Evolutionary conservation across 2,888 invertebrate genomes (phyloP), one percentile per base, ranked within the genome.

Genomic region (Lasioglossum malachurum): DNA sequence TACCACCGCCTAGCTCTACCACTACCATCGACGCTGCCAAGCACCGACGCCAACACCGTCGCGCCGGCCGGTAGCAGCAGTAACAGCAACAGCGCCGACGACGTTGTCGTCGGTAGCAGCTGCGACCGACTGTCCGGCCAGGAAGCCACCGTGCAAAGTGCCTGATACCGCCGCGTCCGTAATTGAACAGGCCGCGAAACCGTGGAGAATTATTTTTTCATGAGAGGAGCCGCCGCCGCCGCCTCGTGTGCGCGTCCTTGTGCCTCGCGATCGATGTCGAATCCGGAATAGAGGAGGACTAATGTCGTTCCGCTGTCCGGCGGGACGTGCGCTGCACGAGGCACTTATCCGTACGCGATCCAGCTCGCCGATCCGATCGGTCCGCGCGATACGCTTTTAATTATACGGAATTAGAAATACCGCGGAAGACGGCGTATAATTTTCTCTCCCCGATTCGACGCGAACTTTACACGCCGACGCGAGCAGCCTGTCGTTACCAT

Each of bases 161-260:
- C 69, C 80, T 78, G 89, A 87, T 84, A 83, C 81, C 75, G 41
- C 75, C 87, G 90, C 83, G 64, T 73, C 83, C 87, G 89, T 90
- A 88, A 90, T 91, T 91, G 90, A 89, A 89, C 87, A 84, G 81
- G 82, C 86, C 89, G 89, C 89, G 80, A 86, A 90, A 88, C 86
- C 86, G 84, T 78, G 69, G 53, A 64, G 79, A 79, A 87, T 88
- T 79, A 82, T 87, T 84, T 84, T 88, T 88, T 82, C 84, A 81
- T 38, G 67, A 77, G 69, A 69, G 67, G 35, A 19, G 35, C 67
- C 16, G 16, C 16, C 46, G 46, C 16, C 46, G 46, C 46, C 46
- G 60, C 57, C 67, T n/a, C 44, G 60, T 53, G 72, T 76, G 82
- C 60, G 31, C 53, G 75, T 49, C 41, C 75, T 76, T 72, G 85